Evolutionary conservation across 2,797 vertebrate genomes (phyloP).

Genomic region (Liparis tanakae): DNA sequence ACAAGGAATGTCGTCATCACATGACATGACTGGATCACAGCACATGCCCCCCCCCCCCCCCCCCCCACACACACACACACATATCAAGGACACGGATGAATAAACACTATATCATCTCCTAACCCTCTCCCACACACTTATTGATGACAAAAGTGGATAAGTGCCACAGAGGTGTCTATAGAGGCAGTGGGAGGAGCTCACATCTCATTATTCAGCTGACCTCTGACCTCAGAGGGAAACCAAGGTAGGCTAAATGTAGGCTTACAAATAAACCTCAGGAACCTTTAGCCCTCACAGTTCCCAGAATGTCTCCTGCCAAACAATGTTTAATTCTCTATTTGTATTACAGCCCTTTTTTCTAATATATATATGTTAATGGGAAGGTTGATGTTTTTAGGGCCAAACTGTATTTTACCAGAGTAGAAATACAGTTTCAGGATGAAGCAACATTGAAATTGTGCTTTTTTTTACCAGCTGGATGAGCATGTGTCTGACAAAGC

Average conservation of each 20-base stretch:
- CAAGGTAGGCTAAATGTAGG: slow-evolving; percentile 23
- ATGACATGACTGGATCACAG: slow-evolving; percentile 48
- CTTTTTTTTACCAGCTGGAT: slow-evolving; percentile 19
- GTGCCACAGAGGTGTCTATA: slow-evolving; percentile 44
- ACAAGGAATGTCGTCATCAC: slow-evolving; percentile 34
- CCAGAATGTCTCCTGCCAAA: background rate
- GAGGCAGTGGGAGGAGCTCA: slow-evolving; percentile 44
- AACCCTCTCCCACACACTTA: slow-evolving; percentile 41
- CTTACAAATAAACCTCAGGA: slow-evolving; percentile 27
- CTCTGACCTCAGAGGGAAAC: slow-evolving; percentile 53
- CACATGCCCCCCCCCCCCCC: slow-evolving; percentile 13
- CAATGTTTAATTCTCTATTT: slow-evolving; percentile 13
- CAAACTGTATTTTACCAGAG: background rate
- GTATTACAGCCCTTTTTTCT: background rate
- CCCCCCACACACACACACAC: slow-evolving; percentile 20
- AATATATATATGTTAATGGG: slow-evolving; percentile 12
- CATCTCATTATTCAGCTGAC: slow-evolving; percentile 64
- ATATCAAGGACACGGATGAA: slow-evolving; percentile 39
- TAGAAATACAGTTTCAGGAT: slow-evolving; percentile 25
- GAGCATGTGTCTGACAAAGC: slow-evolving; percentile 38
- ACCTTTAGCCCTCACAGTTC: slow-evolving; percentile 8
- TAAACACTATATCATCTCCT: slow-evolving; percentile 45
- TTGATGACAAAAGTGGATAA: slow-evolving; percentile 59
- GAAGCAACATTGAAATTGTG: slow-evolving; percentile 22
- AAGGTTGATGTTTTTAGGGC: slow-evolving; percentile 10